Base-by-base conservation (phyloP, 2,113 vertebrate species). In the Promerops cafer region DNA sequence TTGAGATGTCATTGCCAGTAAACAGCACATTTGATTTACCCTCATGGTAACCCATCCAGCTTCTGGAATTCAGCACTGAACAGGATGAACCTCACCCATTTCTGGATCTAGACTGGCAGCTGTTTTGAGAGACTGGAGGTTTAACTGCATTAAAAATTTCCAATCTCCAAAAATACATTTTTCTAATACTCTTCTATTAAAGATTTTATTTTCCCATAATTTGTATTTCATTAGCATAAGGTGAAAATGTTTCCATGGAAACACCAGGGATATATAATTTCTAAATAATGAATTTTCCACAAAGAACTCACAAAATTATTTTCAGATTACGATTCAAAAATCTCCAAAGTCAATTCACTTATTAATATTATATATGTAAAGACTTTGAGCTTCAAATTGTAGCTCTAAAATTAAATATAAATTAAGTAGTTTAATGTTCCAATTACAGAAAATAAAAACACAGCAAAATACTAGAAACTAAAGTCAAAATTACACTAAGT, bases 171-270 rank as follows among this genome's bases (percentile, higher is more conserved):
- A 76, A 89, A 40, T 28, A 8, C 3, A 12, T 6, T 44, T 11
- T 74, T 76, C 31, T 53, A 77, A 91, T 87, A 83, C 6, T 57
- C 9, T 54, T 75, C 27, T 69, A n/a, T 22, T 40, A 64, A 85
- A 53, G 16, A 28, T 35, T 86, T 70, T 56, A 28, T 89, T 97
- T 93, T 89, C 86, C 45, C 47, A 13, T 90, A 94, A 94, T 89
- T 94, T 96, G 30, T 54, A 50, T 88, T 92, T 96, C 92, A 97
- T 98, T 97, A 97, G 93, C 96, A 97, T 97, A 94, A 97, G 83
- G 92, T 97, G 89, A 93, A 90, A 96, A 83, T 93, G 97, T 98
- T 98, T 97, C 98, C 97, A 98, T 98, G 94, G 98, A 97, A 98
- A 98, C 98, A 98, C 78, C 50, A 57, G 27, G 78, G 95, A 95